These are phyloP conservation scores for Pterophyllum scalare DNA, from an alignment of 2,113 vertebrate species.

Conservation along the genomic window DNA sequence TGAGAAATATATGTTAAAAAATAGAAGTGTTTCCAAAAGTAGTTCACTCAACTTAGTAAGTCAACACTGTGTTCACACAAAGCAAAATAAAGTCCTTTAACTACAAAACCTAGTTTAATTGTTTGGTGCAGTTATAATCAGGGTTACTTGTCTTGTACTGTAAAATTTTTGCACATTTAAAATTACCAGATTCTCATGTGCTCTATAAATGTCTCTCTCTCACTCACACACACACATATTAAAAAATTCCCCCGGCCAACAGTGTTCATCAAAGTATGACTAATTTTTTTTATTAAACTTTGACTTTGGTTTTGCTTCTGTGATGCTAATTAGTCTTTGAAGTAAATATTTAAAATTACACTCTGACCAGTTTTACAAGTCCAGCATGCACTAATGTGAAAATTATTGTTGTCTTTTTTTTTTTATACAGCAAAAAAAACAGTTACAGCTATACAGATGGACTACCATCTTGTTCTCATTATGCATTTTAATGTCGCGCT, in stretches of 20 bases:
- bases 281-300: background rate
- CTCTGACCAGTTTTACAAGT: background rate
- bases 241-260: too few species aligned
- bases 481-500: conserved; percentile 26
- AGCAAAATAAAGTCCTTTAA: background rate
- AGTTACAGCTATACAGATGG: conserved; percentile 17
- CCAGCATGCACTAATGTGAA: conserved; percentile 4
- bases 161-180: background rate
- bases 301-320: background rate
- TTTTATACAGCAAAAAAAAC: background rate
- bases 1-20: background rate
- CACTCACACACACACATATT: background rate
- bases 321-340: background rate
- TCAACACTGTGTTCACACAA: background rate
- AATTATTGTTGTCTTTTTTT: background rate
- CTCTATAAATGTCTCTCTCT: background rate
- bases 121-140: background rate
- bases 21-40: background rate
- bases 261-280: too few species aligned
- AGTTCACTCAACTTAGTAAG: background rate
- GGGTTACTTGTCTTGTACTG: background rate
- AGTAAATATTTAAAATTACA: background rate
- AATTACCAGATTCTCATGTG: background rate
- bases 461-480: conserved; percentile 48
- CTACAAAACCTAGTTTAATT: background rate